phyloP scores from a whole-genome alignment of 2,113 vertebrate species.

The Pelodiscus sinensis region DNA sequence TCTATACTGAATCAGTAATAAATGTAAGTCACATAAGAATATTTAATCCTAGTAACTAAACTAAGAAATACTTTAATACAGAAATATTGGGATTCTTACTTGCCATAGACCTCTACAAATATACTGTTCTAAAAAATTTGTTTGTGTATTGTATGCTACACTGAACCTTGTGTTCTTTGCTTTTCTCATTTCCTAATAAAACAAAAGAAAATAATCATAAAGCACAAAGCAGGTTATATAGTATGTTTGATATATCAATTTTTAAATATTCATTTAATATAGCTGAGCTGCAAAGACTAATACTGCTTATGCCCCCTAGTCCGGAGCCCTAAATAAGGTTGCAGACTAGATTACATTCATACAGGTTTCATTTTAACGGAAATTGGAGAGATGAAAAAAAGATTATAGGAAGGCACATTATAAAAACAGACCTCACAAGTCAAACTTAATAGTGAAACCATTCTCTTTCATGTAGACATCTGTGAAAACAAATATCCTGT shows the following conservation, averaged over 20 bases:
- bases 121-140: constrained; percentile 7
- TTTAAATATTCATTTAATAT: constrained; percentile 72
- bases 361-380: constrained; percentile 86
- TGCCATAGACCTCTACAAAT: constrained; percentile 22
- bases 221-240: constrained; percentile 46
- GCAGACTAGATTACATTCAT: constrained; percentile 86
- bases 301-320: constrained; percentile 47
- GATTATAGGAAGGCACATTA: constrained; percentile 80
- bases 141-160: constrained; percentile 1
- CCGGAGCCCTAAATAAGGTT: constrained; percentile 73
- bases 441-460: constrained; percentile 79
- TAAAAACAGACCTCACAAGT: constrained; percentile 80
- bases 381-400: constrained; percentile 89
- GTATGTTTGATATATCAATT: constrained; percentile 58
- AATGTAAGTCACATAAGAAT: constrained; percentile 39
- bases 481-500: constrained; percentile 99
- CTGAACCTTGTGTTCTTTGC: background rate
- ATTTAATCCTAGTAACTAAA: constrained; percentile 22
- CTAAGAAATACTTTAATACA: constrained; percentile 33
- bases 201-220: constrained; percentile 66
- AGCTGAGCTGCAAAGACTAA: constrained; percentile 66
- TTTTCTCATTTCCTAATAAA: constrained; percentile 55
- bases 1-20: constrained; percentile 31
- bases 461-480: constrained; percentile 85
- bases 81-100: constrained; percentile 3